Conservation (phyloP, 2,888 invertebrate genomes). For the Danaus chrysippus region DNA sequence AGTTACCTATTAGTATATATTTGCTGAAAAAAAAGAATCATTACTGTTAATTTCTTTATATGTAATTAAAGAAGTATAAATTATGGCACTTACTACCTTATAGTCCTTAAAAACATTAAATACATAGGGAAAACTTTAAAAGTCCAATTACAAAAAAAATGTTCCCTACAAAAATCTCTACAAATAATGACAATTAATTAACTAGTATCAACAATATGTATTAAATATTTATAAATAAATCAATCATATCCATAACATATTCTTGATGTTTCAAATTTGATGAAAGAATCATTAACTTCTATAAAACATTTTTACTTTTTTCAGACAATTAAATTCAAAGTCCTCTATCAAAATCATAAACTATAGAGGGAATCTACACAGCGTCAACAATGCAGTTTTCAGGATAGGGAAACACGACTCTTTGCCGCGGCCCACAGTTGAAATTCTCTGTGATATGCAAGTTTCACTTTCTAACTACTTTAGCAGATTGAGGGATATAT, state of each 20-base stretch:
- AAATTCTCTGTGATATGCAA: conserved; percentile 82
- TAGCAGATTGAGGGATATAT: conserved; percentile 80
- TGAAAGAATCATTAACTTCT: too few species aligned
- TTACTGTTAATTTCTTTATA: neutral
- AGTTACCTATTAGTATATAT: conserved; percentile 31
- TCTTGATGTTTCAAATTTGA: too few species aligned
- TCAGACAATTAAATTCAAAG: conserved; percentile 61
- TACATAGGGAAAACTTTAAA: too few species aligned
- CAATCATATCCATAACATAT: too few species aligned
- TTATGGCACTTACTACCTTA: neutral
- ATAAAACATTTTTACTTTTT: conserved; percentile 23
- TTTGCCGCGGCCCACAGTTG: conserved; percentile 79
- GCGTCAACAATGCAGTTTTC: conserved; percentile 74
- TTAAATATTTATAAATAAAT: too few species aligned
- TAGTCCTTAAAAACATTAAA: too few species aligned
- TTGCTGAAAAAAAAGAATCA: too few species aligned
- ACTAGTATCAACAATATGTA: too few species aligned
- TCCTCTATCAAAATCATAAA: conserved; percentile 56
- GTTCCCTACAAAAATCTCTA: too few species aligned
- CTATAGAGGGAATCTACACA: conserved; percentile 61
- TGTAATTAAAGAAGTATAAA: neutral
- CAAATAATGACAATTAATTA: too few species aligned
- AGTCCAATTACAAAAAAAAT: too few species aligned
- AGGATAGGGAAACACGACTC: conserved; percentile 77
- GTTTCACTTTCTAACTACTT: conserved; percentile 83